Conservation (phyloP, 2,888 invertebrate species). For the Nomada ruficornis region DNA sequence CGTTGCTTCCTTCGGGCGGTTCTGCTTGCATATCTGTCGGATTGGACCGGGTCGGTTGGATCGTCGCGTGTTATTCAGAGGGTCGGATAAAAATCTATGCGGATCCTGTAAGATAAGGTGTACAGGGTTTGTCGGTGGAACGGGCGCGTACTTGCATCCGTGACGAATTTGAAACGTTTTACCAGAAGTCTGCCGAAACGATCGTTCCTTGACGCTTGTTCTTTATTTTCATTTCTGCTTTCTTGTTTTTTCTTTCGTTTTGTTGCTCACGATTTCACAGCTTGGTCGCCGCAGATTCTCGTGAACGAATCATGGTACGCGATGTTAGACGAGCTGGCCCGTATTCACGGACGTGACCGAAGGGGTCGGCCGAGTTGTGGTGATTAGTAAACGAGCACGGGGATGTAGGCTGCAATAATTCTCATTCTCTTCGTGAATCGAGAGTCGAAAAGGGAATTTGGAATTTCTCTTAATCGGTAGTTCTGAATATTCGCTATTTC, state of each 20-base stretch:
- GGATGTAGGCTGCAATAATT: not conserved
- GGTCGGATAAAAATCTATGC: conserved; percentile 37
- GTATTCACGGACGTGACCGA: conserved; percentile 69
- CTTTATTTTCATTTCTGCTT: not conserved
- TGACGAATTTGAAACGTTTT: conserved; percentile 54
- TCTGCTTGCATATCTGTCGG: conserved; percentile 44
- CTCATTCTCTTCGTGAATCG: no score
- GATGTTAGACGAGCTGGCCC: conserved; percentile 79
- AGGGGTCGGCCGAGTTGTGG: conserved; percentile 12
- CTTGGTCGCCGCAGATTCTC: conserved; percentile 27
- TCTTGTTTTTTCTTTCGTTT: not conserved
- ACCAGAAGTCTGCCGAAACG: conserved; percentile 63
- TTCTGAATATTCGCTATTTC: conserved; percentile 23
- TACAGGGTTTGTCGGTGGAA: conserved; percentile 11
- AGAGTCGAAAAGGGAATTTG: conserved; percentile 2
- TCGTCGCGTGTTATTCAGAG: conserved; percentile 60
- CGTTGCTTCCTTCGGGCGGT: conserved; percentile 30
- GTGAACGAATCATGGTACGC: conserved; percentile 57
- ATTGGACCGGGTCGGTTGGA: conserved; percentile 63
- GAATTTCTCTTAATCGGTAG: conserved; percentile 1
- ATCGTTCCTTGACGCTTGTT: conserved; percentile 48
- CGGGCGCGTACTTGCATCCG: conserved; percentile 35
- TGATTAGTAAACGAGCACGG: conserved; percentile 9
- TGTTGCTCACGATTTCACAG: not conserved
- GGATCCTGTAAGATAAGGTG: conserved; percentile 19